phyloP scores from a whole-genome alignment of 2,888 invertebrate genomes.

The Cheilosia vulpina region DNA sequence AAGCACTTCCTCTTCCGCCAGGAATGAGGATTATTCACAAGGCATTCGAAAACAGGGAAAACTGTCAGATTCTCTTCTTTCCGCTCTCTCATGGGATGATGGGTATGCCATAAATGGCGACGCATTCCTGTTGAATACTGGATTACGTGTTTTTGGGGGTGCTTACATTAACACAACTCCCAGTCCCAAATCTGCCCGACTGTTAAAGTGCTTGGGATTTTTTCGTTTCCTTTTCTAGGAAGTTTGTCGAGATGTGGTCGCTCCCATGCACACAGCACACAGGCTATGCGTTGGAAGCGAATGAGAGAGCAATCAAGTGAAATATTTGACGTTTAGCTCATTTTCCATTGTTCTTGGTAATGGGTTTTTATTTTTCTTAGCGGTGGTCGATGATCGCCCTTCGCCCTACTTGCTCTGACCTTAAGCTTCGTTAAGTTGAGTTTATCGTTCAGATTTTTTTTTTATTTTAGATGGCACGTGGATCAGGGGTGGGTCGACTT shows the following conservation, averaged over 20 bases:
- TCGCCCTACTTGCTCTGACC: background rate
- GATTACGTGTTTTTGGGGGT: slow-evolving; percentile 26
- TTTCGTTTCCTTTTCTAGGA: background rate
- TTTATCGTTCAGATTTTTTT: slow-evolving; percentile 34
- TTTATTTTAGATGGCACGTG: slow-evolving; percentile 12
- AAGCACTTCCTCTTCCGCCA: slow-evolving; percentile 43
- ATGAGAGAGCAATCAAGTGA: slow-evolving; percentile 17
- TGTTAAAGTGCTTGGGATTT: slow-evolving; percentile 34
- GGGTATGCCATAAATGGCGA: slow-evolving; percentile 50
- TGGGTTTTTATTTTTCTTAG: slow-evolving; percentile 48
- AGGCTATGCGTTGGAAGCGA: slow-evolving; percentile 34
- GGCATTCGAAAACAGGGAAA: background rate
- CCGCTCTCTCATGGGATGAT: slow-evolving; percentile 30
- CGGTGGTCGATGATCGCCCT: background rate
- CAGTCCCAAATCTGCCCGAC: slow-evolving; percentile 18
- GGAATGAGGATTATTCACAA: slow-evolving; percentile 8
- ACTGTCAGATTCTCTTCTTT: slow-evolving; percentile 6
- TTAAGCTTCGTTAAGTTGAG: slow-evolving; percentile 40
- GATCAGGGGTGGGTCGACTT: slow-evolving; percentile 2
- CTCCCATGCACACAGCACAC: slow-evolving; percentile 30
- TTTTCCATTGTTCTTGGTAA: slow-evolving; percentile 65
- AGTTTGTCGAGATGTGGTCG: slow-evolving; percentile 45
- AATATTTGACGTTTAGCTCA: slow-evolving; percentile 67
- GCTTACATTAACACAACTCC: background rate
- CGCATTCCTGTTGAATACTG: slow-evolving; percentile 71